phyloP scores from a whole-genome alignment of 1,140 invertebrate species.

The Trachymyrmex septentrionalis region DNA sequence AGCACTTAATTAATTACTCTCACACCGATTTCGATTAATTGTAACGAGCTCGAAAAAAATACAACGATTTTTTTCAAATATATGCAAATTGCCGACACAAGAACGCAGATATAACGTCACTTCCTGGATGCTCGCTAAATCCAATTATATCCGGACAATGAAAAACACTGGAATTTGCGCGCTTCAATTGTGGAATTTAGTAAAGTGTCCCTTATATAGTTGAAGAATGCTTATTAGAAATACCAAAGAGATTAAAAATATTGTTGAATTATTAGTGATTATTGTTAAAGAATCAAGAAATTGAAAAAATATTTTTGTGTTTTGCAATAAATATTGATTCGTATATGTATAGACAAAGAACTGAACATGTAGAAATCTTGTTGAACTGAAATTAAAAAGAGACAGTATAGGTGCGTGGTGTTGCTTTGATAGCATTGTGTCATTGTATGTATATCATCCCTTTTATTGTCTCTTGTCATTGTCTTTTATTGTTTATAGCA shows the following conservation, averaged over 20 bases:
- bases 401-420: background rate
- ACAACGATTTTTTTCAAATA: background rate
- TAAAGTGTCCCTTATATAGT: slow-evolving; percentile 21
- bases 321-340: background rate
- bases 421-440: slow-evolving; percentile 5
- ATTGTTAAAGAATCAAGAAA: background rate
- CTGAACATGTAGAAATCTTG: background rate
- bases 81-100: slow-evolving; percentile 23
- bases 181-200: slow-evolving; percentile 28
- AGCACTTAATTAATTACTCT: slow-evolving; percentile 56
- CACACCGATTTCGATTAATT: background rate
- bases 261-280: background rate
- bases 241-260: slow-evolving; percentile 29
- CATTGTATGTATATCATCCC: background rate
- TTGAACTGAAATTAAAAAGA: background rate
- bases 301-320: background rate
- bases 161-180: slow-evolving; percentile 23
- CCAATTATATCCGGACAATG: slow-evolving; percentile 13
- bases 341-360: background rate
- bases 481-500: background rate
- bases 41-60: background rate
- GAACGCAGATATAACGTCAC: slow-evolving; percentile 37
- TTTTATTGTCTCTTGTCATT: background rate
- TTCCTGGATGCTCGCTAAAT: background rate
- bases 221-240: slow-evolving; percentile 28